Conservation (phyloP, 2,888 invertebrate species). For the Meiosimyza decipiens region DNA sequence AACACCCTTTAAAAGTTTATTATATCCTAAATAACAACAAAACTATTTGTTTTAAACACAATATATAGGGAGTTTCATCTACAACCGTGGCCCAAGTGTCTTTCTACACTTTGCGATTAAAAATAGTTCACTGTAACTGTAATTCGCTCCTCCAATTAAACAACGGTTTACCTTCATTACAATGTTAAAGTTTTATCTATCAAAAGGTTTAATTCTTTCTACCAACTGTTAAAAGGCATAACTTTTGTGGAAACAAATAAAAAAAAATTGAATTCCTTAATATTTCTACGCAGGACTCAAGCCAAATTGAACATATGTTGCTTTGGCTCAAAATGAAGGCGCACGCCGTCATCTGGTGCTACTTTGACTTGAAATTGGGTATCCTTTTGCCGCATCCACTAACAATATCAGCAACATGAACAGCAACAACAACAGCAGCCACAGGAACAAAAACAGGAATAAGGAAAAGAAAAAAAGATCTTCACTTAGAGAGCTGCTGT, state of each 20-base stretch:
- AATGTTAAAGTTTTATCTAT: no score
- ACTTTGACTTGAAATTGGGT: slow-evolving; percentile 64
- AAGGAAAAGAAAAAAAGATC: slow-evolving; percentile 13
- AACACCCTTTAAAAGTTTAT: no score
- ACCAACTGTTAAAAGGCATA: slow-evolving; percentile 45
- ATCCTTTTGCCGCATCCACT: slow-evolving; percentile 45
- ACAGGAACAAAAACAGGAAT: background rate
- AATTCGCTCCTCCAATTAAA: no score
- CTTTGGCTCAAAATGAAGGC: slow-evolving; percentile 54
- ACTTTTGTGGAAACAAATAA: slow-evolving; percentile 1
- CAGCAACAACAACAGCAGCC: background rate
- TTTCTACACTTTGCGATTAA: no score
- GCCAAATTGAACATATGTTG: slow-evolving; percentile 61
- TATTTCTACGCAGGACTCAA: slow-evolving; percentile 44
- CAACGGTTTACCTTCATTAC: no score
- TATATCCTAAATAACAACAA: no score
- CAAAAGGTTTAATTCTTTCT: slow-evolving; percentile 3
- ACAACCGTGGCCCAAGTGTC: no score
- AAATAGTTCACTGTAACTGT: no score
- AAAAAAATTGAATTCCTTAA: slow-evolving; percentile 9
- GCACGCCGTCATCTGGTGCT: slow-evolving; percentile 65
- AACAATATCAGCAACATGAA: background rate
- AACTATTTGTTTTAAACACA: no score
- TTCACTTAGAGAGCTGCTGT: slow-evolving; percentile 15
- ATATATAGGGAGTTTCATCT: no score